Base-by-base conservation (phyloP, 1,140 invertebrate species). In the Drosophila sechellia region DNA sequence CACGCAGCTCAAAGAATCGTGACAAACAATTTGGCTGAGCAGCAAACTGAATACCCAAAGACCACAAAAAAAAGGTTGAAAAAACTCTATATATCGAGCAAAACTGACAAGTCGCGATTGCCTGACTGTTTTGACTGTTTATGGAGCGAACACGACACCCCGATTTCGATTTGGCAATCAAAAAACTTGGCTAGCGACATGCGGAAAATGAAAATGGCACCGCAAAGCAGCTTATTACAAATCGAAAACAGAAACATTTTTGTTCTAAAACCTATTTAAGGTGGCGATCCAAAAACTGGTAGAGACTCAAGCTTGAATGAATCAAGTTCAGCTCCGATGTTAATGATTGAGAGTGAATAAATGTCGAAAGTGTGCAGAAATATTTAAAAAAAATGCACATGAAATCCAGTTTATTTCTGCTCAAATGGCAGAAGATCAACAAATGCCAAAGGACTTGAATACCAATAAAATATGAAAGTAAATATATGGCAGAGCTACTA, bases 11-110 rank as follows among this genome's bases (percentile, higher is more conserved):
- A 31, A 48, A 74, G 57, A 86, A 81, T 85, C 81, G 81, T 86
- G 81, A 86, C 81, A 77, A 86, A 77, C 71, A 69, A 77, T 81
- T 86, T 57, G 72, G 35, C 77, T 77, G 70, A 72, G 52, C 54
- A 39, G 37, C n/a, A n/a, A 37, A 11, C 17, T 63, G 37, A 17
- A 17, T 31, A 11, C 27, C 69, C 25, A 42, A 42, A 39, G 37
- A 13, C 6, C 31, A 2, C 17, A 17, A 17, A 37, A 13, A 37
- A 13, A 37, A 37, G 11, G 4, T 12, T 2, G 12, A 13, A 39
- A 43, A 22, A 43, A 11, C 22, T 43, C 10, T n/a, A 34, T 53
- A 69, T 37, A 54, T 68, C 61, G 61, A 55, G 49, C 42, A 69
- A 27, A 50, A 35, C 12, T 10, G n/a, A 48, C 25, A 69, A 57